phyloP scores from a whole-genome alignment of 1,140 invertebrate species.

The Homalodisca vitripennis region DNA sequence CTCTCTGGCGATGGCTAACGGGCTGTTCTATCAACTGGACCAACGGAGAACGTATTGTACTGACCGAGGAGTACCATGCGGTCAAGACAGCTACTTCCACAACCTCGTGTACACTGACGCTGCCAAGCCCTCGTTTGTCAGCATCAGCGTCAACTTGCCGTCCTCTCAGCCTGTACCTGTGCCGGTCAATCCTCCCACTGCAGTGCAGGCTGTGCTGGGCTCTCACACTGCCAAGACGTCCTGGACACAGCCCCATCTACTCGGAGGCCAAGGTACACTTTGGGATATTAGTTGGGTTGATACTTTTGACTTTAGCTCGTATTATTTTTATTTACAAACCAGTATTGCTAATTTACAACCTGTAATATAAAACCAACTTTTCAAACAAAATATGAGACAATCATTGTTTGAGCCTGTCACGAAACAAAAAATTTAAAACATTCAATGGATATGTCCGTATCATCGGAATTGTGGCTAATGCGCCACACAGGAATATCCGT shows the following conservation, averaged over 20 bases:
- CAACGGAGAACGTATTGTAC: conserved; percentile 67
- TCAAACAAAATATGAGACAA: too few relatives aligned
- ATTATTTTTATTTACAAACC: neutral
- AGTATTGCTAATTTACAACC: too few relatives aligned
- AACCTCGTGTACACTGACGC: conserved; percentile 60
- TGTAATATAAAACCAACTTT: too few relatives aligned
- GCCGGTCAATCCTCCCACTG: conserved; percentile 72
- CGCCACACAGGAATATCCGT: too few relatives aligned
- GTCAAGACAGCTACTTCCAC: conserved; percentile 68
- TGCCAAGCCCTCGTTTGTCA: conserved; percentile 48
- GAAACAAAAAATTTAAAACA: too few relatives aligned
- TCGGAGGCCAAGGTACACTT: conserved; percentile 78
- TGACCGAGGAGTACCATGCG: conserved; percentile 68
- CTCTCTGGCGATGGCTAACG: conserved; percentile 71
- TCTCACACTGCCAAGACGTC: conserved; percentile 68
- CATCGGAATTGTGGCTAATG: too few relatives aligned
- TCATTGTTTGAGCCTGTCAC: too few relatives aligned
- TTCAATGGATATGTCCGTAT: too few relatives aligned
- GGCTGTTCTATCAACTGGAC: conserved; percentile 82
- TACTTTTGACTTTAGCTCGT: neutral
- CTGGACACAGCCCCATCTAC: conserved; percentile 73
- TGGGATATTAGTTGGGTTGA: neutral
- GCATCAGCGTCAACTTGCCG: conserved; percentile 59
- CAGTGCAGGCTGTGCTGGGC: conserved; percentile 75
- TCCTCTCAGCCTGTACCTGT: conserved; percentile 72